Evolutionary conservation across 2,113 vertebrate species (phyloP).

Genomic region (Gymnorhina tibicen): DNA sequence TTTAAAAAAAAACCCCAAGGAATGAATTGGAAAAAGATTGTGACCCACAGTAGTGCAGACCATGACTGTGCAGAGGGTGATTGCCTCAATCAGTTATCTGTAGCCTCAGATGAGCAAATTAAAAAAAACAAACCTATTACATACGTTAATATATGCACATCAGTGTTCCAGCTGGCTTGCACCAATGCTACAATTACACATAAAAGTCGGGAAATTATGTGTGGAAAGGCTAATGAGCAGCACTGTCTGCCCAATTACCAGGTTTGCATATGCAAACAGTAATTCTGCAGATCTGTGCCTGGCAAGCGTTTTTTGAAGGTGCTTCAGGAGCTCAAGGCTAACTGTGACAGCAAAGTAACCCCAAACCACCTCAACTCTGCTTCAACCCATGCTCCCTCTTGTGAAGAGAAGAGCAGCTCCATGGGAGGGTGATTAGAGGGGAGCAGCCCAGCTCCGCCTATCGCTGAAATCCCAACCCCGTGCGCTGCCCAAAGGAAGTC

Average conservation of each 20-base stretch:
- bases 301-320: neutral
- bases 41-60: neutral
- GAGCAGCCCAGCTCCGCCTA: neutral
- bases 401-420: neutral
- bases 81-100: neutral
- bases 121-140: neutral
- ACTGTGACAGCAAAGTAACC: neutral
- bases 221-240: constrained; percentile 45
- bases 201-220: constrained; percentile 12
- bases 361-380: neutral
- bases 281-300: constrained; percentile 1
- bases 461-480: neutral
- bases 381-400: neutral
- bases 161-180: constrained; percentile 25
- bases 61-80: neutral
- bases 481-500: accelerated
- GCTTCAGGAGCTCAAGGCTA: neutral
- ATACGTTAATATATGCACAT: neutral
- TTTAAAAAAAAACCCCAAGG: neutral
- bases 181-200: neutral
- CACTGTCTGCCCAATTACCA: constrained; percentile 37
- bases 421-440: neutral
- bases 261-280: constrained; percentile 38
- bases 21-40: neutral
- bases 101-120: neutral